Conservation (phyloP, 2,888 invertebrate species). For the Drosophila anomelani region DNA sequence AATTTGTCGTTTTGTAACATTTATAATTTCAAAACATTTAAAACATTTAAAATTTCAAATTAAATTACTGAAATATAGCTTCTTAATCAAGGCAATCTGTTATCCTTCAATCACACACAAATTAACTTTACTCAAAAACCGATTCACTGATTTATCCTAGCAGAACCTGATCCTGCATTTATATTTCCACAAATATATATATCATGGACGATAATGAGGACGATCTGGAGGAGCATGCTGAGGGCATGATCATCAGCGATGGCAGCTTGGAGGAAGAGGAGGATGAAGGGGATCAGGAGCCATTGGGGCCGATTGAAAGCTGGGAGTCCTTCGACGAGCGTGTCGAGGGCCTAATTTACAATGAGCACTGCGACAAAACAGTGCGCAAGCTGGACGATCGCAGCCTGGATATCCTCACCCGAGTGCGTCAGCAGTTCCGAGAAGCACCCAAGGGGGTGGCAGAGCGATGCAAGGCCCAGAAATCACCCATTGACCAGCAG, state of each 20-base stretch:
- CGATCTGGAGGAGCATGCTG: conserved; percentile 49
- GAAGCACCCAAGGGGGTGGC: conserved; percentile 57
- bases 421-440: conserved; percentile 44
- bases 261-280: conserved; percentile 42
- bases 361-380: conserved; percentile 53
- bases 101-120: conserved; percentile 21
- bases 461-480: conserved; percentile 82
- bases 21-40: no score
- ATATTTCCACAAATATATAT: background rate
- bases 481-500: conserved; percentile 88
- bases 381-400: conserved; percentile 54
- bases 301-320: conserved; percentile 45
- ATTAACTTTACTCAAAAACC: background rate
- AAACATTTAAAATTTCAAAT: no score
- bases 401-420: conserved; percentile 46
- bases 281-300: conserved; percentile 28
- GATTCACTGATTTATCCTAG: no score
- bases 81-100: conserved; percentile 9
- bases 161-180: background rate
- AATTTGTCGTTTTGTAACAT: no score
- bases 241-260: conserved; percentile 15
- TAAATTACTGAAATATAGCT: background rate
- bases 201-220: conserved; percentile 61
- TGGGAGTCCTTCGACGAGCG: conserved; percentile 61
- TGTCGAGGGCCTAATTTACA: conserved; percentile 53